phyloP scores from a whole-genome alignment of 2,113 vertebrate species.

The Notiomystis cincta region DNA sequence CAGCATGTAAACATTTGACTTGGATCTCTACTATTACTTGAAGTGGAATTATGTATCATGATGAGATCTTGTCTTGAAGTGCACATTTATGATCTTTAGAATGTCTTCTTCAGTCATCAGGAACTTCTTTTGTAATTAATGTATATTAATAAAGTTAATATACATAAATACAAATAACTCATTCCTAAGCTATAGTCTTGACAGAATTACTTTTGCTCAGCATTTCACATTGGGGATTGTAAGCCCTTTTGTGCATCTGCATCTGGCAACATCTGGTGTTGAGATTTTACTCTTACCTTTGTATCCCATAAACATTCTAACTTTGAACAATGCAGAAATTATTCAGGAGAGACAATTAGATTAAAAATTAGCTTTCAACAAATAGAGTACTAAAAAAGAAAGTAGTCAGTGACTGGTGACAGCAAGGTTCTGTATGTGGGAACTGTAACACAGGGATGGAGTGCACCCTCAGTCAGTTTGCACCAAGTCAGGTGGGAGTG shows the following conservation, averaged over 20 bases:
- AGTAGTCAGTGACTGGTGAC: background rate
- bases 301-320: background rate
- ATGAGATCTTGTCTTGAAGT: background rate
- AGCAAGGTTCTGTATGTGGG: background rate
- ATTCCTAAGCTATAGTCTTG: background rate
- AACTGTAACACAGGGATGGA: background rate
- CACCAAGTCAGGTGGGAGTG: background rate
- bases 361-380: background rate
- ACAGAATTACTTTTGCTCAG: background rate
- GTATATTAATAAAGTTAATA: background rate
- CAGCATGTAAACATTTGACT: background rate
- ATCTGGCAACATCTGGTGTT: background rate
- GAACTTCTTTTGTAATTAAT: background rate
- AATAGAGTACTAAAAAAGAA: background rate
- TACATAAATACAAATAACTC: background rate
- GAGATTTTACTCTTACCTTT: background rate
- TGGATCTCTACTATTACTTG: background rate
- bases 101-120: background rate
- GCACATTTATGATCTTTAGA: background rate
- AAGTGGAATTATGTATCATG: background rate
- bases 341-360: background rate
- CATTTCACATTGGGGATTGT: background rate
- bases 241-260: background rate
- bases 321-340: background rate
- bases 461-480: background rate